Evolutionary conservation across 30 jellyfish, hydroid and myxozoan genomes (phyloP), one percentile per base, ranked within the genome.

Genomic region (Aurelia sp.): DNA sequence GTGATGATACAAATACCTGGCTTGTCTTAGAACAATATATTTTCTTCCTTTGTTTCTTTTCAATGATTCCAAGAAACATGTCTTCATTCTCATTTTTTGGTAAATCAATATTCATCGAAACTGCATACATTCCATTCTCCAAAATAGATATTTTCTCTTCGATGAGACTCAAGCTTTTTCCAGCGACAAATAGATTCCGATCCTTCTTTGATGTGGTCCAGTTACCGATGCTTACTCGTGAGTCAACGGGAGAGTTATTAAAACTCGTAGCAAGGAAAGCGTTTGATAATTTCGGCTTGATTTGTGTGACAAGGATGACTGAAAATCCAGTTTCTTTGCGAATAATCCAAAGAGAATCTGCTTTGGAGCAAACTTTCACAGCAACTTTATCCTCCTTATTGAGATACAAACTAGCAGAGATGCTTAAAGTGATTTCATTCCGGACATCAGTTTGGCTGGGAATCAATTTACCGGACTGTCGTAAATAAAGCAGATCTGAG

Each of bases 241-340:
- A 47, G 27, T 21, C 16, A 13, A 18, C 81, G 4, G 11, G 38
- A 0, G 78, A 77, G 4, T 11, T 51, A 33, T 58, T 60, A 3
- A 30, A 50, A 24, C 64, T 13, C 59, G 61, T 72, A 13, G 92
- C 92, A 24, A 83, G 58, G 18, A 83, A 59, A 16, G 86, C 92
- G 13, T 31, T 70, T 9, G 89, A 11, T n/a, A 61, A 13, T 16
- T 55, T 21, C 1, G 44, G n/a, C 8, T 17, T 21, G 11, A 69
- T 18, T 13, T 75, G 24, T 15, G 86, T 52, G 30, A 83, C 11
- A 10, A 87, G 86, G 17, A 87, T 76, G 41, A 68, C 78, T 18
- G 96, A 75, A 40, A 87, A 64, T 52, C 90, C 96, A 19, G 85
- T 87, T 58, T 80, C 83, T 61, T 77, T 76, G 57, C 96, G 72